A percentile compares a stretch with the other conserved stretches of the same genome.
Evolutionary conservation across 2,888 invertebrate species (phyloP).

Genomic region (Agrotis clavis): DNA sequence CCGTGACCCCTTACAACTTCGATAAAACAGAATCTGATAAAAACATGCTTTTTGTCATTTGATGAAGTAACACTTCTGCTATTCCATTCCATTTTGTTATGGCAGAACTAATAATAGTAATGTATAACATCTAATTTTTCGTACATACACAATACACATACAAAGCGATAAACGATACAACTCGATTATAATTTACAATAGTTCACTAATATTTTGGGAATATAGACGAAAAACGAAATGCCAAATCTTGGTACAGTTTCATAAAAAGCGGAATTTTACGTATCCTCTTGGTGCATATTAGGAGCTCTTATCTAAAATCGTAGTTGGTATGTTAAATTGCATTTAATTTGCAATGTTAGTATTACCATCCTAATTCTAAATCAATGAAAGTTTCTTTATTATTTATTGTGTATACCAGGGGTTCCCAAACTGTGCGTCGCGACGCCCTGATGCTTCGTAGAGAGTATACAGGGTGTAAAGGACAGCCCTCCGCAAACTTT

Average conservation of each 20-base stretch:
- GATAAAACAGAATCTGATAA: too few relatives aligned
- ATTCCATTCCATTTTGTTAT: neutral
- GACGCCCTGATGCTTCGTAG: too few relatives aligned
- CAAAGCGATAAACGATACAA: constrained; percentile 71
- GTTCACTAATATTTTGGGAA: constrained; percentile 68
- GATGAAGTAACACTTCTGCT: too few relatives aligned
- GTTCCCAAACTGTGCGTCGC: too few relatives aligned
- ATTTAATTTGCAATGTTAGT: constrained; percentile 28
- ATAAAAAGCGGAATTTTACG: neutral
- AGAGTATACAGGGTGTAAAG: too few relatives aligned
- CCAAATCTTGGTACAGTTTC: constrained; percentile 12
- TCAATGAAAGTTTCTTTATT: too few relatives aligned
- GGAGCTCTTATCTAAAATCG: neutral
- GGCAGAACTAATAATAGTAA: neutral
- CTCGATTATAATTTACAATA: constrained; percentile 75
- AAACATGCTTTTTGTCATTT: too few relatives aligned
- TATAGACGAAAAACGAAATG: constrained; percentile 39
- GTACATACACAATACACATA: constrained; percentile 68
- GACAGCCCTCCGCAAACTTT: too few relatives aligned
- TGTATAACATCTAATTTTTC: constrained; percentile 65
- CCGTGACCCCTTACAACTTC: too few relatives aligned
- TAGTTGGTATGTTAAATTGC: constrained; percentile 10
- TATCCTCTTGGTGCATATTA: constrained; percentile 16
- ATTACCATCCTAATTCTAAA: too few relatives aligned
- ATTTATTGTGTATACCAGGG: too few relatives aligned